Evolutionary conservation across 2,797 vertebrate genomes (phyloP).

Genomic region (Carapus acus): DNA sequence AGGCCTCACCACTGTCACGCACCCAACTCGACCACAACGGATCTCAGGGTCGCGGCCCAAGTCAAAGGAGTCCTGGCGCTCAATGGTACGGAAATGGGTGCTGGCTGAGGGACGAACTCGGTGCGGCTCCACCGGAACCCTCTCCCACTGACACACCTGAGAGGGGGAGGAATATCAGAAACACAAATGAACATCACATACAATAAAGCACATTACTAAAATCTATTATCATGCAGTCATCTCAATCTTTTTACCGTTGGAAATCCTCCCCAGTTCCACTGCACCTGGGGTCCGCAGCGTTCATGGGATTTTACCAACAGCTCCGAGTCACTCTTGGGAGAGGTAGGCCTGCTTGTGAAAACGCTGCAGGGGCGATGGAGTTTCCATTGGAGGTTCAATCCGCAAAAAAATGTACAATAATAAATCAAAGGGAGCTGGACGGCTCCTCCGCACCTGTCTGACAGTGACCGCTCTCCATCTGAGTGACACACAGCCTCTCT

Average conservation of each 20-base stretch:
- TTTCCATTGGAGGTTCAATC: no score
- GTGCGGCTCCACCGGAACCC: slow-evolving; percentile 45
- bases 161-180: background rate
- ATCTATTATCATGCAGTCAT: no score
- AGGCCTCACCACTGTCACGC: slow-evolving; percentile 67
- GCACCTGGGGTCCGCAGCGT: slow-evolving; percentile 74
- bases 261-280: slow-evolving; percentile 93
- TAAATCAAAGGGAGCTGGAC: background rate
- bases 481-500: slow-evolving; percentile 73
- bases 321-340: slow-evolving; percentile 92
- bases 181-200: no score
- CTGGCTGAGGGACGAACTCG: slow-evolving; percentile 19
- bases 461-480: slow-evolving; percentile 74
- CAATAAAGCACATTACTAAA: no score
- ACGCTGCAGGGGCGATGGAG: no score
- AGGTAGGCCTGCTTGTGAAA: slow-evolving; percentile 54
- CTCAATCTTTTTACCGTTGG: slow-evolving; percentile 80
- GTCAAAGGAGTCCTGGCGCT: slow-evolving; percentile 72
- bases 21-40: slow-evolving; percentile 33
- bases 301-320: slow-evolving; percentile 75
- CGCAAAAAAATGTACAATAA: no score
- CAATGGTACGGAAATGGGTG: slow-evolving; percentile 72
- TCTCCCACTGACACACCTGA: slow-evolving; percentile 66
- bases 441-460: slow-evolving; percentile 57
- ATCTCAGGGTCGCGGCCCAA: slow-evolving; percentile 35